Base-by-base conservation (phyloP, 2,888 invertebrate genomes). In the Pocota personata region DNA sequence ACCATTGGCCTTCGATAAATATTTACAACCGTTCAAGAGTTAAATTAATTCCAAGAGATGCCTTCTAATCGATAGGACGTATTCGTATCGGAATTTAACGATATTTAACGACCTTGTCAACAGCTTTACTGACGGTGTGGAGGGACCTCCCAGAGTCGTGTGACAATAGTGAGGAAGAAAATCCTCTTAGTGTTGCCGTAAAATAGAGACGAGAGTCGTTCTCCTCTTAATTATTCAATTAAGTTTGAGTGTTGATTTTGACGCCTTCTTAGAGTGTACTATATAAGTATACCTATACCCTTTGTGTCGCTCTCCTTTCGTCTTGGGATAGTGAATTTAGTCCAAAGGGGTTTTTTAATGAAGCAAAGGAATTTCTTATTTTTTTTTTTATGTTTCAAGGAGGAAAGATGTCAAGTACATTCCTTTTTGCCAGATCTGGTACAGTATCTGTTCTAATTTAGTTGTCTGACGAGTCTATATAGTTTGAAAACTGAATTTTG, bases 171-270 rank as follows among this genome's bases (percentile, higher is more conserved):
- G 57, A 37, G 27, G 35, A 12, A 52, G 62, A 8, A 50, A 76
- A 77, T 72, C 77, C 62, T 82, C 71, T 71, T 76, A 69, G 46
- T 14, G 30, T 24, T 14, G 30, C 30, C 16, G 66, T 62, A 48
- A 64, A 76, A 77, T 40, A 43, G 43, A 57, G 27, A 46, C 58
- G 35, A n/a, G 21, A n/a, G n/a, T 50, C 50, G 55, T 27, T 55
- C 58, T 55, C 43, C 60, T 58, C 80, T 82, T 86, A 86, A 86
- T 86, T 86, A 86, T 86, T 86, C 86, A 86, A 86, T 86, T 86
- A 86, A 82, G 72, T 57, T 82, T 76, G 76, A 82, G 86, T 86
- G 86, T 86, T 86, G 86, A 86, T 82, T 82, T 77, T 86, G 72
- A 86, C 86, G 82, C 86, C 77, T 75, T 76, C 76, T 72, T 69